Conservation (phyloP, 2,888 invertebrate genomes). For the Pristionchus mayeri region DNA sequence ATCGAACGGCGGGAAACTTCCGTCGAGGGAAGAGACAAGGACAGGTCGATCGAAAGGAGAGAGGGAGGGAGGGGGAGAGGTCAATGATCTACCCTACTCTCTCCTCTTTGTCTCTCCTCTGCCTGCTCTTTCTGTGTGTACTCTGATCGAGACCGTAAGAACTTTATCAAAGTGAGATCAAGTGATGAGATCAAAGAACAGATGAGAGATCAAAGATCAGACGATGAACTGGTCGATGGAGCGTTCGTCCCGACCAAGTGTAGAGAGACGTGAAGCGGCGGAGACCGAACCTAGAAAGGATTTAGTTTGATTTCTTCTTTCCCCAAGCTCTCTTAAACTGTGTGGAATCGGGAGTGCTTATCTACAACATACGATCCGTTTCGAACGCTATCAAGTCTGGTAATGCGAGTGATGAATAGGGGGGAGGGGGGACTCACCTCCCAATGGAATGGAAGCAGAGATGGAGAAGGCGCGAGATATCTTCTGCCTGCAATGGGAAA, state of each 20-base stretch:
- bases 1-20: background rate
- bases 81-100: slow-evolving; percentile 7
- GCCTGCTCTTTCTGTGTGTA: background rate
- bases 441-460: slow-evolving; percentile 37
- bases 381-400: no score
- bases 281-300: background rate
- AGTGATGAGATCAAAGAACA: background rate
- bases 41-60: background rate
- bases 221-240: slow-evolving; percentile 7
- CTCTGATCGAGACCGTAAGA: background rate
- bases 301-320: background rate
- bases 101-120: background rate
- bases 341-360: no score
- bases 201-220: slow-evolving; percentile 13
- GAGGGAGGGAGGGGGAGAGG: background rate
- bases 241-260: background rate
- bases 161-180: slow-evolving; percentile 1
- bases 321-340: no score
- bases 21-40: background rate
- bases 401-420: no score
- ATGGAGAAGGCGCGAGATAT: slow-evolving; percentile 44
- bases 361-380: no score
- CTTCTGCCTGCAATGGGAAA: slow-evolving; percentile 13
- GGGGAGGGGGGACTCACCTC: background rate
- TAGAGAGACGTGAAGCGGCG: background rate